Base-by-base conservation (phyloP, 2,888 invertebrate genomes). In the Sclerodermus sp. region DNA sequence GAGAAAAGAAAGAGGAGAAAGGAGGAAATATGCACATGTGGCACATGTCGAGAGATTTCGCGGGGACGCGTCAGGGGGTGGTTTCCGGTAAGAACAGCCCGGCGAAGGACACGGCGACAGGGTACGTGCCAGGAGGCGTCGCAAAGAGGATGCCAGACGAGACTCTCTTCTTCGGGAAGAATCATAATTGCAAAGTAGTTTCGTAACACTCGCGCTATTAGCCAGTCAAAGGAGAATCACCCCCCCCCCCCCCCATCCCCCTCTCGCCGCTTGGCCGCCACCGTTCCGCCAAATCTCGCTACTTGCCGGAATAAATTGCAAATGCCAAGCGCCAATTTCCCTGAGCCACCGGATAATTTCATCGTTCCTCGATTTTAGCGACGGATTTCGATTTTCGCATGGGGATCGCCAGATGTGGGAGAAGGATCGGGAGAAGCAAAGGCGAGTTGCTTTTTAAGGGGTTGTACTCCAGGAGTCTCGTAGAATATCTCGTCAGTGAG, bases 111-210 rank as follows among this genome's bases (percentile, higher is more conserved):
- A 38, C 16, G 34, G 31, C 44, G 39, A 36, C 32, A 18, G 42
- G 43, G 45, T 42, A 42, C 38, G 37, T 17, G 32, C 34, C 16
- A 45, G 37, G 30, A 47, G 43, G 39, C 36, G 46, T 40, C 46
- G 48, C 38, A 34, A 36, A 45, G 46, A 16, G 13, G 46, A 53
- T 46, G 49, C 42, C 45, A 44, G 39, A 16, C 53, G 23, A 46
- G 41, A 50, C 42, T 23, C 8, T 23, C 23, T 23, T 23, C 23
- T 23, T 23, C 4, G 23, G 23, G 4, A 67, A 58, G 67, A 65
- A 68, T 68, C 62, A 66, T 64, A 66, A 68, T 67, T 66, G 65
- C 68, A 62, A 65, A 68, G 56, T 57, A 67, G 66, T 61, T 67
- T 63, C 60, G 68, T 67, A 23, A 23, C 23, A 5, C 23, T 23